These are phyloP conservation scores for Atta cephalotes DNA, from an alignment of 1,140 invertebrate genomes.

Conservation along the genomic window DNA sequence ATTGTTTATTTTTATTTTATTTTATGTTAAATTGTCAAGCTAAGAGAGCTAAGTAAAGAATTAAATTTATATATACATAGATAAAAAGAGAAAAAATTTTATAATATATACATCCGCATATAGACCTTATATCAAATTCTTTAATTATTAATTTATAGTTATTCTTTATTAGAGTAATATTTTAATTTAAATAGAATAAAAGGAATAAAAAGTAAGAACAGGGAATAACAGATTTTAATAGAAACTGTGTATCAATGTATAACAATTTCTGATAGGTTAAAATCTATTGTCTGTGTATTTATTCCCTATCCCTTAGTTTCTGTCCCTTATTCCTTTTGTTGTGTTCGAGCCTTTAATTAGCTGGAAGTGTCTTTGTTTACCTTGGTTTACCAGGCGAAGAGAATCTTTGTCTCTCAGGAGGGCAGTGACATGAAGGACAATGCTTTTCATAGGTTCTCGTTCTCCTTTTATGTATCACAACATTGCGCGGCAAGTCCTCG, in stretches of 20 bases:
- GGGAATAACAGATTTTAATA: no score
- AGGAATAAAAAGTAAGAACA: no score
- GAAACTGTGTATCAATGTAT: no score
- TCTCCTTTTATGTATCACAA: conserved; percentile 37
- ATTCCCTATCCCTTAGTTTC: no score
- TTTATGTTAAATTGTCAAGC: no score
- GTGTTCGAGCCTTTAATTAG: neutral
- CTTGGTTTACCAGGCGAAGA: conserved; percentile 39
- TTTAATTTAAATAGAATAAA: no score
- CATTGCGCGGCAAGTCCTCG: conserved; percentile 9
- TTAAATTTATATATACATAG: no score
- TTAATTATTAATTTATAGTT: neutral
- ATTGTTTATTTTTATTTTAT: no score
- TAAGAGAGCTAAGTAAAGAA: no score
- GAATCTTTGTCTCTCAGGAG: conserved; percentile 32
- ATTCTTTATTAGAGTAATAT: neutral
- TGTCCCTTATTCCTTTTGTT: no score
- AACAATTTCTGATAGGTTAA: no score
- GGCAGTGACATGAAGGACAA: conserved; percentile 70
- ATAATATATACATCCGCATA: neutral
- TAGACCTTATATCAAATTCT: neutral
- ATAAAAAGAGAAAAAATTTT: neutral
- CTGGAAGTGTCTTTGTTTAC: neutral
- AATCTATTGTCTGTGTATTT: no score
- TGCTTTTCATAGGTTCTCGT: conserved; percentile 59